phyloP scores from a whole-genome alignment of 2,888 invertebrate genomes.

The Torymus texanus region DNA sequence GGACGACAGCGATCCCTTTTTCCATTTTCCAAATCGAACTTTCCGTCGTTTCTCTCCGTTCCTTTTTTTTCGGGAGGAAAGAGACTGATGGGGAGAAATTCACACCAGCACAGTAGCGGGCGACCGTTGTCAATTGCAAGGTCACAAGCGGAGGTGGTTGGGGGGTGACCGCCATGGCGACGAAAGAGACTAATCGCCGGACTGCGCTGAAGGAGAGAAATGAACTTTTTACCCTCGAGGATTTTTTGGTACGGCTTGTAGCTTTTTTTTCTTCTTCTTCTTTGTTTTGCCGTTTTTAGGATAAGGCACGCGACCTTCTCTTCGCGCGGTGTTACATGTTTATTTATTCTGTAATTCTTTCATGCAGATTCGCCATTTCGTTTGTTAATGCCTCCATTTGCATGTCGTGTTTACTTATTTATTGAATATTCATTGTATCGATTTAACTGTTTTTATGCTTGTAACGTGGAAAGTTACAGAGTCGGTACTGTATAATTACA shows the following conservation, averaged over 20 bases:
- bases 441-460: no score
- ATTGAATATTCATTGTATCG: no score
- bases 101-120: background rate
- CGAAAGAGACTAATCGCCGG: conserved; percentile 40
- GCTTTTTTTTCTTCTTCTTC: no score
- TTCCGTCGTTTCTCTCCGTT: background rate
- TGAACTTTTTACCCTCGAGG: conserved; percentile 12
- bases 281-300: no score
- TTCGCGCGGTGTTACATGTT: no score
- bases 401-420: conserved; percentile 7
- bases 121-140: conserved; percentile 48
- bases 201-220: background rate
- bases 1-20: background rate
- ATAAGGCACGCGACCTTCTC: no score
- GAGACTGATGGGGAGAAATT: background rate
- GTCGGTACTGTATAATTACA: no score
- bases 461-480: no score
- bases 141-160: background rate
- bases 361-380: no score
- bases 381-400: conserved; percentile 15
- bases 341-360: no score
- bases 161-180: background rate
- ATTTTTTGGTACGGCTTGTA: background rate
- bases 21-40: conserved; percentile 39
- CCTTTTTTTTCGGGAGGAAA: background rate